Evolutionary conservation across 2,888 invertebrate genomes (phyloP).

Genomic region (Caenorhabditis angaria): DNA sequence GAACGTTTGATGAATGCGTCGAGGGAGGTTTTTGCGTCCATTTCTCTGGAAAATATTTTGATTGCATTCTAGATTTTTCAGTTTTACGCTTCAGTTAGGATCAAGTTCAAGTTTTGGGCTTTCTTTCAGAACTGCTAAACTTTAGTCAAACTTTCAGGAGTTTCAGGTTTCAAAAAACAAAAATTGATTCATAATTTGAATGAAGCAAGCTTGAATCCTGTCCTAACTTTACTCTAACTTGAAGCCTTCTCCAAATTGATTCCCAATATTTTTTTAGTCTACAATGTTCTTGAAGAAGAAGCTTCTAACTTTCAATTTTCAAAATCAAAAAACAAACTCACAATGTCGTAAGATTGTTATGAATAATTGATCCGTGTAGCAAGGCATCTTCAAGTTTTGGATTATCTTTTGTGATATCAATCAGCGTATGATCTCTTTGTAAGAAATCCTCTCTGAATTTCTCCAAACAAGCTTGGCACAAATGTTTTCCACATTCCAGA

Average conservation of each 20-base stretch:
- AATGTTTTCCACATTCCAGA: constrained; percentile 5
- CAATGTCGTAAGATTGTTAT: not conserved
- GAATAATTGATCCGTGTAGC: not conserved
- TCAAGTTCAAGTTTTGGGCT: too few species aligned
- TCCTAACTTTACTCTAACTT: too few species aligned
- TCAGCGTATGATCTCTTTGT: not conserved
- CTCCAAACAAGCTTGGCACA: not conserved
- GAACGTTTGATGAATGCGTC: not conserved
- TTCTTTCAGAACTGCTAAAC: too few species aligned
- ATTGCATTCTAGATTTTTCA: too few species aligned
- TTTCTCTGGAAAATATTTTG: not conserved
- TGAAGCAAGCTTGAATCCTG: too few species aligned
- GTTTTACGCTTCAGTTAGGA: too few species aligned
- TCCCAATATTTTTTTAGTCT: too few species aligned
- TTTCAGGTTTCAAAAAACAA: too few species aligned
- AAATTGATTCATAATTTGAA: too few species aligned
- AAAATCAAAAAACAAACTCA: not conserved
- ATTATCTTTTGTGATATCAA: not conserved
- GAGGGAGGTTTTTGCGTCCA: not conserved
- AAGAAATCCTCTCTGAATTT: not conserved
- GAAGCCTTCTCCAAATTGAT: too few species aligned
- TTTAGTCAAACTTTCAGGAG: too few species aligned
- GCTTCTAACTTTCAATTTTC: not conserved
- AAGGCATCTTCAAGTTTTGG: constrained; percentile 6
- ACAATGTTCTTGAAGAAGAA: too few species aligned